Evolutionary conservation across 2,113 vertebrate species (phyloP), one percentile per base, ranked within the genome.

Genomic region (Emydocephalus ijimae): DNA sequence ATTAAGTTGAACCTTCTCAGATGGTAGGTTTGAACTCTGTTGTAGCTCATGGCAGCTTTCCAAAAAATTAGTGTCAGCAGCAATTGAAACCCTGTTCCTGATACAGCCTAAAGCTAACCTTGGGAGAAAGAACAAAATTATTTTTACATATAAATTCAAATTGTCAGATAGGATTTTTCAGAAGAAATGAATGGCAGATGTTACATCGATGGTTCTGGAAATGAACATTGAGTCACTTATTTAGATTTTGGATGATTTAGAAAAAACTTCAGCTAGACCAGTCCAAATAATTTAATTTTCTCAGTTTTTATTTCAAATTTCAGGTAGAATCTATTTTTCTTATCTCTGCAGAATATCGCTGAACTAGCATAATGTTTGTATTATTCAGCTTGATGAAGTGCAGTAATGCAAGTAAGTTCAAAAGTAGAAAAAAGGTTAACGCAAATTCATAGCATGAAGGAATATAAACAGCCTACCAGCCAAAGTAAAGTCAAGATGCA

Each of bases 11-110:
- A 56, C 2, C 90, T n/a, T 12, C 1, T 1, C 95, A 15, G 43
- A 23, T 69, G 90, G 56, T 90, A 93, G 94, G 92, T 92, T 93
- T 90, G 56, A 90, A 89, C 92, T 92, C 91, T 43, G 89, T 94
- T 91, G 56, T 90, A 93, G 93, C 56, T 88, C 91, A 87, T 97
- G 96, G 95, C 96, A 97, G n/a, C 89, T 81, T 96, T 97, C 94
- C 96, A 96, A 94, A 34, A 92, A 92, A 45, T 93, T 91, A 92
- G 92, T 93, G 94, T 92, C 50, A 1, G 92, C 39, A 94, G 74
- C 92, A 56, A 95, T 93, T 95, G 94, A 96, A 57, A 89, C 86
- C 29, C 52, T 94, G 93, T 92, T 96, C 94, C 87, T 93, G 89
- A 88, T 52, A 92, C 93, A 91, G 91, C 92, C 96, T 92, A 43